These are phyloP conservation scores for Paelopatides confundens DNA, from an alignment of 53 echinoderm and acorn worm genomes.

Conservation along the genomic window DNA sequence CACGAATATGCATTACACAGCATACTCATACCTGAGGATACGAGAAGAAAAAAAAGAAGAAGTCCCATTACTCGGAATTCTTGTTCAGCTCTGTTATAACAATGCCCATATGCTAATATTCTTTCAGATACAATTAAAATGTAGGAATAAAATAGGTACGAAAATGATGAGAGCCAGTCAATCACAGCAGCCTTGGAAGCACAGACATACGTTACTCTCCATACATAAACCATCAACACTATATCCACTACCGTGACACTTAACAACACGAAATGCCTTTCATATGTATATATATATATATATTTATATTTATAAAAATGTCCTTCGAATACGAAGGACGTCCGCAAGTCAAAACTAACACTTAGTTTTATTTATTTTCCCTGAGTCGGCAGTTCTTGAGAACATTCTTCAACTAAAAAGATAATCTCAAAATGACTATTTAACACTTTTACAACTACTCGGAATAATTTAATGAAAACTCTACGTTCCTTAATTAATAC, in stretches of 20 bases:
- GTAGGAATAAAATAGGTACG: neutral
- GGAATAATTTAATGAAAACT: too few species aligned
- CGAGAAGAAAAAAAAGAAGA: neutral
- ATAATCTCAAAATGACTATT: too few species aligned
- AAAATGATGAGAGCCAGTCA: neutral
- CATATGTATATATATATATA: neutral
- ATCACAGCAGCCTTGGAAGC: neutral
- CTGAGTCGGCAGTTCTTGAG: neutral
- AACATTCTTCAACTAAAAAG: neutral
- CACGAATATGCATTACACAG: neutral
- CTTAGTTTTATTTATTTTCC: neutral
- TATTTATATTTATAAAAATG: neutral
- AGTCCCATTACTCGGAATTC: neutral
- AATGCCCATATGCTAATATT: neutral
- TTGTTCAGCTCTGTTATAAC: too few species aligned
- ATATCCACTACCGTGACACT: neutral
- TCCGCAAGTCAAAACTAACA: neutral
- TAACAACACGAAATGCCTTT: neutral
- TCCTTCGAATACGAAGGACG: neutral
- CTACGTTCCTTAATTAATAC: too few species aligned
- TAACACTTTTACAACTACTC: too few species aligned
- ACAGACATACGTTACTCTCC: neutral
- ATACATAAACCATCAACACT: neutral
- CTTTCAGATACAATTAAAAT: neutral
- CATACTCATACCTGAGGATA: neutral